Conservation (phyloP, 2,113 vertebrate genomes). For the Sphaerodactylus townsendi region DNA sequence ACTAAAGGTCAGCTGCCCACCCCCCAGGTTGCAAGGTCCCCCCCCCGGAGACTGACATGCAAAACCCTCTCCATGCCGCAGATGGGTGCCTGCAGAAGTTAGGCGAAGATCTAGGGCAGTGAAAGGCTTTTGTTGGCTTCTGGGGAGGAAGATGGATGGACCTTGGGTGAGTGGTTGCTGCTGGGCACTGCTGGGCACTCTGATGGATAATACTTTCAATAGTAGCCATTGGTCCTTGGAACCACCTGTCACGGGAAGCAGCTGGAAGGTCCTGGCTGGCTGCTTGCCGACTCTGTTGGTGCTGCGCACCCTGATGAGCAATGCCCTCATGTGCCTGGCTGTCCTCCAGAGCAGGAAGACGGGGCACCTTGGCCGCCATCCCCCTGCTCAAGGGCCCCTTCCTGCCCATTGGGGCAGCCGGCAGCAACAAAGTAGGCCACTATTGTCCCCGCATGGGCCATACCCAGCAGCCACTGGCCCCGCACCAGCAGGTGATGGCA, state of each 20-base stretch:
- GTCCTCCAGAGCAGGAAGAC: too few relatives aligned
- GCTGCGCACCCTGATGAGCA: slow-evolving; percentile 79
- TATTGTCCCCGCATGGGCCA: too few relatives aligned
- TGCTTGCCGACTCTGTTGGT: slow-evolving; percentile 79
- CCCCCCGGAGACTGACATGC: too few relatives aligned
- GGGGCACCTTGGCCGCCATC: too few relatives aligned
- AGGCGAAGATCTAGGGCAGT: neutral
- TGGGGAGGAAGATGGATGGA: neutral
- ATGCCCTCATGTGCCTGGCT: slow-evolving; percentile 77
- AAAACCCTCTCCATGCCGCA: neutral
- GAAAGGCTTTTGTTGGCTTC: neutral
- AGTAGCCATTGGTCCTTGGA: neutral
- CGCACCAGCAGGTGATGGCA: too few relatives aligned
- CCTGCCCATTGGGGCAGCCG: too few relatives aligned
- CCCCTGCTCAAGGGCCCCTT: too few relatives aligned
- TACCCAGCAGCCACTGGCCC: too few relatives aligned
- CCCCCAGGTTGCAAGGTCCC: neutral
- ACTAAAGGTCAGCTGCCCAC: too few relatives aligned
- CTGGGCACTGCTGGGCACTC: neutral
- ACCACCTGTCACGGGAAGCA: slow-evolving; percentile 16
- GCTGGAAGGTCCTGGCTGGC: slow-evolving; percentile 64
- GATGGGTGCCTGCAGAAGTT: too few relatives aligned
- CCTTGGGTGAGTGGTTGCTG: neutral
- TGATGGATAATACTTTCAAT: slow-evolving; percentile 5
- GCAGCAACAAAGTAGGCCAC: too few relatives aligned